Conservation (phyloP, 2,113 vertebrate species). For the Gadus macrocephalus region DNA sequence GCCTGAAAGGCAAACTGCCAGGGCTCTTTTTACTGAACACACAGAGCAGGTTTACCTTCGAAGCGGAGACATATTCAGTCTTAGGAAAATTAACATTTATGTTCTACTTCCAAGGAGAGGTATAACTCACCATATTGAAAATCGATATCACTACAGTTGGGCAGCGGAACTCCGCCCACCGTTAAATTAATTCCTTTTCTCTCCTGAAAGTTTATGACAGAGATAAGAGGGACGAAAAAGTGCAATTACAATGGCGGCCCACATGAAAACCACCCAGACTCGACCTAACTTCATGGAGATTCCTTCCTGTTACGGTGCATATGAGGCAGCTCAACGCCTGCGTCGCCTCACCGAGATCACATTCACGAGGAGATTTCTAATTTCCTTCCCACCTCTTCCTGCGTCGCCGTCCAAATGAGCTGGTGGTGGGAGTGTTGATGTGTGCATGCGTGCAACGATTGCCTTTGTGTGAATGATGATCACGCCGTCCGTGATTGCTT, state of each 20-base stretch:
- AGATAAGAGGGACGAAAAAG: neutral
- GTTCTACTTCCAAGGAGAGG: too few relatives aligned
- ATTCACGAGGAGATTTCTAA: neutral
- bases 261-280: neutral
- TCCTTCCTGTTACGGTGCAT: neutral
- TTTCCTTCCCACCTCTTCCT: neutral
- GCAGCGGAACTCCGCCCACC: too few relatives aligned
- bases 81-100: too few relatives aligned
- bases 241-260: neutral
- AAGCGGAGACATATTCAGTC: too few relatives aligned
- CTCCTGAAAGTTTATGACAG: neutral
- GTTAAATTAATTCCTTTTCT: too few relatives aligned
- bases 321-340: neutral
- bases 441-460: slow-evolving; percentile 18
- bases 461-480: slow-evolving; percentile 38
- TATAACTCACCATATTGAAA: too few relatives aligned
- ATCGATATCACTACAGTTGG: neutral
- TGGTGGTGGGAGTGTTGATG: slow-evolving; percentile 16
- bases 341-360: neutral
- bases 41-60: too few relatives aligned
- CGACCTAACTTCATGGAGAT: neutral
- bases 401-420: slow-evolving; percentile 5
- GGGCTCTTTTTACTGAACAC: too few relatives aligned
- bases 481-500: too few relatives aligned
- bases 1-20: too few relatives aligned